phyloP scores from a whole-genome alignment of 2,888 invertebrate species.

The Schizaphis graminum region DNA sequence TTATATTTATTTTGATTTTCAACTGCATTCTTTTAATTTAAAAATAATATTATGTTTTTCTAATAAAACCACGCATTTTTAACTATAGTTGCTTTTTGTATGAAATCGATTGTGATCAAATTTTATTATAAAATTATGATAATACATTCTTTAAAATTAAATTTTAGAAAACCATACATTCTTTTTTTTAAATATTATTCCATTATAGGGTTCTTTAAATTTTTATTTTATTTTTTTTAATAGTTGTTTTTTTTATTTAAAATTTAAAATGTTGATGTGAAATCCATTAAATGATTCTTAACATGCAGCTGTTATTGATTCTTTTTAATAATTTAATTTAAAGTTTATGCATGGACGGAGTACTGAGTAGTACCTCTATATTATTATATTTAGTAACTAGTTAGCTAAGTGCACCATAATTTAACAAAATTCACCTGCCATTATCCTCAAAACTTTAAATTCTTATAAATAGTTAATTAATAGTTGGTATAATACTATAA shows the following conservation, averaged over 20 bases:
- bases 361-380: not conserved
- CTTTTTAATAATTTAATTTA: not conserved
- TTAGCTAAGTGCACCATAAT: not conserved
- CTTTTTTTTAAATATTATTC: not conserved
- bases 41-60: not conserved
- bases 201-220: not conserved
- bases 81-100: not conserved
- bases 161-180: not conserved
- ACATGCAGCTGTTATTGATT: not conserved
- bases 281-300: not conserved
- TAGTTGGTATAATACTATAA: not conserved
- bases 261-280: not conserved
- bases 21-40: not conserved
- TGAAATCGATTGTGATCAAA: not conserved
- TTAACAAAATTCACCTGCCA: not conserved
- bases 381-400: not conserved
- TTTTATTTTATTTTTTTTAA: not conserved
- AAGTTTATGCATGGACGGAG: not conserved
- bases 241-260: not conserved
- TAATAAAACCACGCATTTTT: not conserved
- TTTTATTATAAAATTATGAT: not conserved
- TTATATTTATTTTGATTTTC: not conserved
- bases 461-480: slow-evolving; percentile 1
- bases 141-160: not conserved
- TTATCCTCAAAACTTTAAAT: not conserved